Evolutionary conservation across 1,140 invertebrate genomes (phyloP).

Genomic region (Oncopeltus fasciatus): DNA sequence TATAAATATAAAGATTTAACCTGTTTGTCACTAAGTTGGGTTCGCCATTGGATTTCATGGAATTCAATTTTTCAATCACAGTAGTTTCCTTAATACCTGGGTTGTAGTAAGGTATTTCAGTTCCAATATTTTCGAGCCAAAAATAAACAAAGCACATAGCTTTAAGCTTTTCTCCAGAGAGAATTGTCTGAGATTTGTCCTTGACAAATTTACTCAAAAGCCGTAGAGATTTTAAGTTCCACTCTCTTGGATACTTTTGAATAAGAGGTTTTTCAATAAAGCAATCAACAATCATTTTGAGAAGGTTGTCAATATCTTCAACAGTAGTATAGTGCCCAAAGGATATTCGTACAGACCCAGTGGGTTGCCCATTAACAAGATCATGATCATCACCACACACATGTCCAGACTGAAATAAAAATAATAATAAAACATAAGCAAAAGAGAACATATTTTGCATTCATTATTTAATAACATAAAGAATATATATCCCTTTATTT

Average conservation of each 20-base stretch:
- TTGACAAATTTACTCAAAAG: not conserved
- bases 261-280: slow-evolving; percentile 34
- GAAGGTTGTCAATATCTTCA: slow-evolving; percentile 52
- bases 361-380: slow-evolving; percentile 75
- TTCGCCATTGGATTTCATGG: too few relatives aligned
- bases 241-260: slow-evolving; percentile 13
- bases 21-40: too few relatives aligned
- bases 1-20: not conserved
- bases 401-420: slow-evolving; percentile 56
- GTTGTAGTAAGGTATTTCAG: too few relatives aligned
- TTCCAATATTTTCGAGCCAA: not conserved
- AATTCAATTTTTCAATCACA: too few relatives aligned
- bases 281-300: slow-evolving; percentile 58
- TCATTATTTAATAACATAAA: too few relatives aligned
- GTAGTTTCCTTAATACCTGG: too few relatives aligned
- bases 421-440: not conserved
- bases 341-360: slow-evolving; percentile 80
- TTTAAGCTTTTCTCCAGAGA: not conserved
- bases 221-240: not conserved
- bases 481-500: too few relatives aligned
- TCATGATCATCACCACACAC: slow-evolving; percentile 83
- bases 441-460: not conserved
- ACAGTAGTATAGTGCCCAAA: slow-evolving; percentile 82
- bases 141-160: not conserved
- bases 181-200: not conserved